These are phyloP conservation scores for Aporrectodea caliginosa DNA, from an alignment of 1,140 invertebrate genomes.

Conservation along the genomic window DNA sequence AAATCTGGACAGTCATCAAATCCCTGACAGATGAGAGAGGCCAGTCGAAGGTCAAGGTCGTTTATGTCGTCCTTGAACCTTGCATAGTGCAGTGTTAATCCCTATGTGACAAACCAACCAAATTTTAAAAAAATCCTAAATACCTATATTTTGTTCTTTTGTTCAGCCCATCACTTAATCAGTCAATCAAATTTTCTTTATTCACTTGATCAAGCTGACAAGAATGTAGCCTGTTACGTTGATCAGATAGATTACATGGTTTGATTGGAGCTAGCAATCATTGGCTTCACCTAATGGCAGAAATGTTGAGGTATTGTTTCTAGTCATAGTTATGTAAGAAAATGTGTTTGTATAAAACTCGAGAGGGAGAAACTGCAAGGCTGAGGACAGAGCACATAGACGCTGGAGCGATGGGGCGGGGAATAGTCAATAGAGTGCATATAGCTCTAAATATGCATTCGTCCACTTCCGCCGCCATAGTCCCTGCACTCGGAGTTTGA, in stretches of 20 bases:
- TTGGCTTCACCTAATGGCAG: background rate
- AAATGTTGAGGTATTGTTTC: background rate
- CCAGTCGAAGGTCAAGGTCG: conserved; percentile 81
- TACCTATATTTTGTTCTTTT: too few relatives aligned
- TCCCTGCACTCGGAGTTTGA: too few relatives aligned
- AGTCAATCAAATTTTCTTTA: background rate
- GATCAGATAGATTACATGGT: background rate
- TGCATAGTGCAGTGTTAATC: conserved; percentile 75
- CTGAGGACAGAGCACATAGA: too few relatives aligned
- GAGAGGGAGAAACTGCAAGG: too few relatives aligned
- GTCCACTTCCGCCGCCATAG: too few relatives aligned
- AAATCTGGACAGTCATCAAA: conserved; percentile 87
- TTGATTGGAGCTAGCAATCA: background rate
- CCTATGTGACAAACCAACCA: conserved; percentile 48
- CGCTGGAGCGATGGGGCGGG: too few relatives aligned
- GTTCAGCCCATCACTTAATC: too few relatives aligned
- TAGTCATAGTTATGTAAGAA: too few relatives aligned
- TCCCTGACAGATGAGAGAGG: conserved; percentile 81
- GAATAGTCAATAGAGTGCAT: too few relatives aligned
- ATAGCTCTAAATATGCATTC: too few relatives aligned
- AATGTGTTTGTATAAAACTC: too few relatives aligned
- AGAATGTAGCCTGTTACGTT: background rate
- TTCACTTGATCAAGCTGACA: background rate
- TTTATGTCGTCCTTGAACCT: conserved; percentile 74
- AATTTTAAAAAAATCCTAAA: background rate